Conservation (phyloP, 2,113 vertebrate species). For the Oenanthe melanoleuca region DNA sequence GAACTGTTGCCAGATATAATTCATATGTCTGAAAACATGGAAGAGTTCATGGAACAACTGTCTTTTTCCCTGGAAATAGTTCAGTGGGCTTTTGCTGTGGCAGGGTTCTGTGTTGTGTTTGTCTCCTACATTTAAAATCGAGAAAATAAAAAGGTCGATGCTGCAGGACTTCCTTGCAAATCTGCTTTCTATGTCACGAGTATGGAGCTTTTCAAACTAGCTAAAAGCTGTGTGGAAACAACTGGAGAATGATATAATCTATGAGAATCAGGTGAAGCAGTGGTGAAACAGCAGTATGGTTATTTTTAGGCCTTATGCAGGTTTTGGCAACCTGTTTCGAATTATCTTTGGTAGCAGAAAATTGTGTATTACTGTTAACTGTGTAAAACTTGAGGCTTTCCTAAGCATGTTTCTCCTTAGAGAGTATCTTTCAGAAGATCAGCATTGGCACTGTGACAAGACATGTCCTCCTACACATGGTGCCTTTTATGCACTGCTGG, state of each 20-base stretch:
- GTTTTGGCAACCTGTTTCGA: constrained; percentile 13
- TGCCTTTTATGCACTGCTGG: not conserved
- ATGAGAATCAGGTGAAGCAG: not conserved
- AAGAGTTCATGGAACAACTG: constrained; percentile 17
- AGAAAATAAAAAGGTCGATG: constrained; percentile 23
- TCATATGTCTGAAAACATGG: not conserved
- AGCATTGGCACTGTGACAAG: not conserved
- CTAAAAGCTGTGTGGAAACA: not conserved
- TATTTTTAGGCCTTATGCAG: not conserved
- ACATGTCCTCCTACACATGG: not conserved
- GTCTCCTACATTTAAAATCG: not conserved
- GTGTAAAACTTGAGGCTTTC: not conserved
- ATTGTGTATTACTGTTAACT: not conserved
- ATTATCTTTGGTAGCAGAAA: not conserved
- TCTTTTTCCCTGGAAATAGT: constrained; percentile 23
- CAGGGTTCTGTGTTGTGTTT: not conserved
- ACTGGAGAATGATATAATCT: not conserved
- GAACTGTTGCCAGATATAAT: not conserved
- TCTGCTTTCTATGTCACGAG: not conserved
- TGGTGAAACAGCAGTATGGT: not conserved
- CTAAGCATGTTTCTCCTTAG: not conserved
- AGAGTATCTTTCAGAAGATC: not conserved
- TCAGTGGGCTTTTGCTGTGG: not conserved
- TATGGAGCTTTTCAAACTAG: not conserved
- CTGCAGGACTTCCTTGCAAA: not conserved